These are phyloP conservation scores for Cybosia mesomella DNA, from an alignment of 2,888 invertebrate genomes.

Conservation along the genomic window DNA sequence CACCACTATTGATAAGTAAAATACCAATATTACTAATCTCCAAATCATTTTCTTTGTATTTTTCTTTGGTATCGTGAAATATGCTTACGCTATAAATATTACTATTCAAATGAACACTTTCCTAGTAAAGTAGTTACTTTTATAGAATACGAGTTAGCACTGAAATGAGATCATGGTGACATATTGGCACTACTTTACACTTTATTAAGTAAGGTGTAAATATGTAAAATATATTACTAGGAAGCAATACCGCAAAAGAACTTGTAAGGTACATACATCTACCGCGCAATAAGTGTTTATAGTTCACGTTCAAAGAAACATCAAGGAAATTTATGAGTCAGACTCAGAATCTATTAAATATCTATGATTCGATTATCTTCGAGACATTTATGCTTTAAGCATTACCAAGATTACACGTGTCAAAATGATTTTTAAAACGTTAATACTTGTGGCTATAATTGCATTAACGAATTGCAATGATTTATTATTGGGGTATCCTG, in stretches of 20 bases:
- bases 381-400: slow-evolving; percentile 23
- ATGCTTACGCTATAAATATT: slow-evolving; percentile 4
- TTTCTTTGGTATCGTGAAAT: slow-evolving; percentile 19
- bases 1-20: slow-evolving; percentile 26
- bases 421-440: slow-evolving; percentile 27
- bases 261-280: slow-evolving; percentile 17
- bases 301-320: slow-evolving; percentile 29
- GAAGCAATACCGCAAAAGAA: slow-evolving; percentile 17
- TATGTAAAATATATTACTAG: slow-evolving; percentile 22
- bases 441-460: slow-evolving; percentile 20
- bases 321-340: slow-evolving; percentile 8
- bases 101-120: slow-evolving; percentile 25
- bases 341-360: slow-evolving; percentile 5
- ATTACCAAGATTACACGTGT: slow-evolving; percentile 18
- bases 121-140: slow-evolving; percentile 19
- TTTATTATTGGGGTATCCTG: slow-evolving; percentile 65
- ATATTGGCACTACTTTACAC: slow-evolving; percentile 27
- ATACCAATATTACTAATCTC: slow-evolving; percentile 6
- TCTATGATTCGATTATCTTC: slow-evolving; percentile 10
- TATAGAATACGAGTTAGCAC: slow-evolving; percentile 38
- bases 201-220: slow-evolving; percentile 30
- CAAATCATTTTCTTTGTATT: slow-evolving; percentile 21
- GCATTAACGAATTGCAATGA: slow-evolving; percentile 41
- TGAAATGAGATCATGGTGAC: slow-evolving; percentile 24
- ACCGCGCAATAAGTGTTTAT: slow-evolving; percentile 3